phyloP scores from a whole-genome alignment of 2,888 invertebrate species.

The Hipparchia semele region DNA sequence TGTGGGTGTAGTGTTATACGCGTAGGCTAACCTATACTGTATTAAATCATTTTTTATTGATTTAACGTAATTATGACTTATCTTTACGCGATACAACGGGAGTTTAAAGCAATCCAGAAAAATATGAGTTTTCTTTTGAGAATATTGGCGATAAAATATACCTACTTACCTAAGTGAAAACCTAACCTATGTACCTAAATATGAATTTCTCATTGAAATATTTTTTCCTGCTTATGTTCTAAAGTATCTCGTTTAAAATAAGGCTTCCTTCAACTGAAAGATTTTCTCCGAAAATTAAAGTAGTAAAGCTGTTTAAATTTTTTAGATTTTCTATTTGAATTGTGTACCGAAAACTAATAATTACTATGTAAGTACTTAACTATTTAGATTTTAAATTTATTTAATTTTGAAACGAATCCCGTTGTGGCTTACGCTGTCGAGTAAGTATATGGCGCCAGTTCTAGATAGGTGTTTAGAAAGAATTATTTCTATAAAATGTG shows the following conservation, averaged over 20 bases:
- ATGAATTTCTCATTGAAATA: not conserved
- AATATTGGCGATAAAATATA: not conserved
- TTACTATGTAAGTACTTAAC: not conserved
- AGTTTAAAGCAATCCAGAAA: not conserved
- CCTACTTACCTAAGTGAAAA: no score
- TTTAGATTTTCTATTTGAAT: not conserved
- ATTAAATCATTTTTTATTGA: slow-evolving; percentile 43
- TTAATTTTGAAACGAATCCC: slow-evolving; percentile 14
- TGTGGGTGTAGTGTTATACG: slow-evolving; percentile 63
- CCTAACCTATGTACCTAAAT: not conserved
- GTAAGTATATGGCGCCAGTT: slow-evolving; percentile 20
- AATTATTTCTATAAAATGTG: slow-evolving; percentile 55
- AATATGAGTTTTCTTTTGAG: not conserved
- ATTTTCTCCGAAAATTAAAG: not conserved
- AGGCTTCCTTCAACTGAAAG: not conserved
- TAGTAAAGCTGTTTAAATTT: not conserved
- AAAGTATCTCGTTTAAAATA: not conserved
- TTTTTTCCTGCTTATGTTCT: not conserved
- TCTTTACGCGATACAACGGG: slow-evolving; percentile 24
- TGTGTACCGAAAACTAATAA: not conserved
- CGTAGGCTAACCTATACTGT: slow-evolving; percentile 52
- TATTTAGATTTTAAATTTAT: not conserved
- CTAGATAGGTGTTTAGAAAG: slow-evolving; percentile 49
- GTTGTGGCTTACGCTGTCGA: slow-evolving; percentile 26
- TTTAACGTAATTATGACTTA: slow-evolving; percentile 16